Conservation (phyloP, 2,113 vertebrate genomes). For the Sprattus sprattus region DNA sequence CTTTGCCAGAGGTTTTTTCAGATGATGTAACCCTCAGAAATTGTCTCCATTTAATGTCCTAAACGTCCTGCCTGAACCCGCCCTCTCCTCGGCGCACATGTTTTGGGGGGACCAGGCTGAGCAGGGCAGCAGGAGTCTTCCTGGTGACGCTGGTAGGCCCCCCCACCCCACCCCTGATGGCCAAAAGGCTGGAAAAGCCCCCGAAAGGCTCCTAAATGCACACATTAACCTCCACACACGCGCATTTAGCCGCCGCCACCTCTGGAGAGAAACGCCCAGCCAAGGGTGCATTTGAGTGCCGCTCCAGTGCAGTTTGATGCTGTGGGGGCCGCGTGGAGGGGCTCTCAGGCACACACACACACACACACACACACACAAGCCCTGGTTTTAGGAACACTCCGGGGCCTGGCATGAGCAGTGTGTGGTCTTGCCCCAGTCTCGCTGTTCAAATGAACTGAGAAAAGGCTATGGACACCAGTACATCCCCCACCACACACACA, state of each 20-base stretch:
- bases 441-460: conserved; percentile 69
- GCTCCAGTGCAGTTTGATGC: no score
- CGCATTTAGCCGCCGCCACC: conserved; percentile 60
- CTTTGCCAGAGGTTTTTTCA: background rate
- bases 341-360: background rate
- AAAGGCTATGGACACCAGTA: conserved; percentile 59
- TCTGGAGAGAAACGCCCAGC: conserved; percentile 37
- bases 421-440: conserved; percentile 46
- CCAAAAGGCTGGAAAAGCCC: background rate
- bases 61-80: no score
- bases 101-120: background rate
- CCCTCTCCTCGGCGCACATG: background rate
- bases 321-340: background rate
- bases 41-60: background rate
- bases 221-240: conserved; percentile 64
- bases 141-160: background rate
- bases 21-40: background rate
- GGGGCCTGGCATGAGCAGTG: background rate
- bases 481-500: background rate
- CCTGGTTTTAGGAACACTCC: background rate
- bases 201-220: conserved; percentile 60
- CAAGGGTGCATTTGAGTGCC: background rate
- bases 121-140: background rate
- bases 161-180: background rate
- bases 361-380: conserved; percentile 2